Conservation (phyloP, 2,113 vertebrate genomes). For the Spermophilus dauricus region DNA sequence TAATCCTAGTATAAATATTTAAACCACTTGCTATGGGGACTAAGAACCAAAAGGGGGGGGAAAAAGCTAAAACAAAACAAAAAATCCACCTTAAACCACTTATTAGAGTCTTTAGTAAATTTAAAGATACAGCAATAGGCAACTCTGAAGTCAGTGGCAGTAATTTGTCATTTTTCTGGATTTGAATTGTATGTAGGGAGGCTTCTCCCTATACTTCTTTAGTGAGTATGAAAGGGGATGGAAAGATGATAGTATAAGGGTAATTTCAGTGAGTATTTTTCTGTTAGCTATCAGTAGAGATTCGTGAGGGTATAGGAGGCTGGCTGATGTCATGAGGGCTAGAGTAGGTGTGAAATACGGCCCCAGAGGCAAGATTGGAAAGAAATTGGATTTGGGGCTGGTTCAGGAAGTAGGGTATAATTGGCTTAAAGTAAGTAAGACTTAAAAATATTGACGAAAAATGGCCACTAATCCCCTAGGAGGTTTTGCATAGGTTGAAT, state of each 20-base stretch:
- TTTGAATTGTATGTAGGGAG: background rate
- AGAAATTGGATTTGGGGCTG: background rate
- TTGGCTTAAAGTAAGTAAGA: background rate
- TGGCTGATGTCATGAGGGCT: background rate
- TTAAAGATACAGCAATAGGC: background rate
- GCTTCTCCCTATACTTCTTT: slow-evolving; percentile 2
- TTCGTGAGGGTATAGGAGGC: background rate
- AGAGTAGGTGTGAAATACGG: background rate
- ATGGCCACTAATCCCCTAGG: background rate
- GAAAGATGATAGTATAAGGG: background rate
- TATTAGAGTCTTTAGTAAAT: background rate
- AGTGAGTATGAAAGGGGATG: background rate
- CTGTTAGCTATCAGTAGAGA: background rate
- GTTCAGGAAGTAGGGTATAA: slow-evolving; percentile 9
- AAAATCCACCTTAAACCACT: background rate
- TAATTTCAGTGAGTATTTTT: background rate
- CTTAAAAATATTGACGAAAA: background rate
- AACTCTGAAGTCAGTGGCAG: background rate
- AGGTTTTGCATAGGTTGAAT: background rate
- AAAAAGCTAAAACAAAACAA: background rate
- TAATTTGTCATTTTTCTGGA: background rate
- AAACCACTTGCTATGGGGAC: background rate
- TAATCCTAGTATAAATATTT: background rate
- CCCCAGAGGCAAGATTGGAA: background rate
- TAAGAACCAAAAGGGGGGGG: background rate